phyloP scores from a whole-genome alignment of 2,113 vertebrate species.

The Anoura caudifer region DNA sequence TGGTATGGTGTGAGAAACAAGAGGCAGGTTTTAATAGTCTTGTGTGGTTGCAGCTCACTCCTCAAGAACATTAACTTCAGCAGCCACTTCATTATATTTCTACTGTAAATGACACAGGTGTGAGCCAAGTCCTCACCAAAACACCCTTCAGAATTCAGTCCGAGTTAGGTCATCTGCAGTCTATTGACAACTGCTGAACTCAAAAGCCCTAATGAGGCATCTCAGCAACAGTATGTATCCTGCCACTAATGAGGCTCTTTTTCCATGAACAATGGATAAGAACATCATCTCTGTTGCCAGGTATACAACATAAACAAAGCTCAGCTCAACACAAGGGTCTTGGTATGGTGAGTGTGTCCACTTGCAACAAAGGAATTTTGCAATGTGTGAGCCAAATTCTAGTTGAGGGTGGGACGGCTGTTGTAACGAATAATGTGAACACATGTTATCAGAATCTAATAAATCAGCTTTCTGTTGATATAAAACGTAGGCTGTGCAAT shows the following conservation, averaged over 20 bases:
- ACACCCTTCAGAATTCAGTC: conserved; percentile 73
- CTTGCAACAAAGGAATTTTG: conserved; percentile 77
- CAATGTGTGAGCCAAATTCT: conserved; percentile 76
- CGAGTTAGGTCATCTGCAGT: conserved; percentile 79
- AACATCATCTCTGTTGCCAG: conserved; percentile 84
- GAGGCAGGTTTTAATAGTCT: conserved; percentile 38
- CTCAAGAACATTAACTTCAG: conserved; percentile 64
- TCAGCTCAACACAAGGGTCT: conserved; percentile 78
- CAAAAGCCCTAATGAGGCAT: conserved; percentile 76
- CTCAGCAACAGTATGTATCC: conserved; percentile 75
- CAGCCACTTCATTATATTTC: conserved; percentile 69
- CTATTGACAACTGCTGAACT: conserved; percentile 77
- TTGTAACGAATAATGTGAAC: conserved; percentile 81
- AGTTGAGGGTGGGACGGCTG: conserved; percentile 75
- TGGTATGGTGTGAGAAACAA: conserved; percentile 3
- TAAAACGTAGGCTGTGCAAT: conserved; percentile 55
- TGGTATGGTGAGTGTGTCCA: conserved; percentile 75
- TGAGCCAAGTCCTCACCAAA: conserved; percentile 72
- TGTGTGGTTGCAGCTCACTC: conserved; percentile 55
- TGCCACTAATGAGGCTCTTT: conserved; percentile 81
- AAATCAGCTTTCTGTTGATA: conserved; percentile 73
- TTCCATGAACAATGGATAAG: conserved; percentile 82
- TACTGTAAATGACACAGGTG: conserved; percentile 72
- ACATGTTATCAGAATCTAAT: conserved; percentile 84
- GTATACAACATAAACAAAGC: conserved; percentile 82